phyloP scores from a whole-genome alignment of 1,140 invertebrate genomes.

The Drosophila serrata region DNA sequence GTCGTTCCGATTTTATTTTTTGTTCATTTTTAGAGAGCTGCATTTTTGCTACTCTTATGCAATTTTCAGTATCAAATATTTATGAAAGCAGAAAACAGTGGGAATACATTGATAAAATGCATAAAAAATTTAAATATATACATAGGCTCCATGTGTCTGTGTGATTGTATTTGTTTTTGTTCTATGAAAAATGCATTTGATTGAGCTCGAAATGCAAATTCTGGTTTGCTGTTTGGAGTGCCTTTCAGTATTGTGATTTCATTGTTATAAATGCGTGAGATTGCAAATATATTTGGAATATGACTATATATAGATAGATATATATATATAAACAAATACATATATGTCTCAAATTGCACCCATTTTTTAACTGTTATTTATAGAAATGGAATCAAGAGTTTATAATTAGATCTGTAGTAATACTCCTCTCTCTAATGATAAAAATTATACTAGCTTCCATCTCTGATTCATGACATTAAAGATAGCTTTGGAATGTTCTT shows the following conservation, averaged over 20 bases:
- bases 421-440: too few relatives aligned
- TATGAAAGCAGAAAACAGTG: constrained; percentile 54
- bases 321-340: neutral
- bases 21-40: constrained; percentile 23
- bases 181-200: constrained; percentile 75
- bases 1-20: constrained; percentile 24
- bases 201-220: constrained; percentile 80
- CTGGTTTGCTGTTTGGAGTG: constrained; percentile 35
- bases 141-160: neutral
- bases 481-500: constrained; percentile 9
- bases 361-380: too few relatives aligned
- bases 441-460: neutral
- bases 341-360: neutral
- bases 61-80: constrained; percentile 68
- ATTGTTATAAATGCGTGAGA: constrained; percentile 74
- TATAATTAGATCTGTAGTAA: neutral
- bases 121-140: constrained; percentile 52
- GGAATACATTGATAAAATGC: constrained; percentile 27
- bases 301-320: constrained; percentile 13
- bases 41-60: constrained; percentile 47
- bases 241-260: constrained; percentile 68
- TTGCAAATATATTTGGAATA: constrained; percentile 46
- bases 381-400: too few relatives aligned
- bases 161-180: constrained; percentile 10
- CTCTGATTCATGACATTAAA: neutral